Base-by-base conservation (phyloP, 2,113 vertebrate genomes). In the Ursus arctos region DNA sequence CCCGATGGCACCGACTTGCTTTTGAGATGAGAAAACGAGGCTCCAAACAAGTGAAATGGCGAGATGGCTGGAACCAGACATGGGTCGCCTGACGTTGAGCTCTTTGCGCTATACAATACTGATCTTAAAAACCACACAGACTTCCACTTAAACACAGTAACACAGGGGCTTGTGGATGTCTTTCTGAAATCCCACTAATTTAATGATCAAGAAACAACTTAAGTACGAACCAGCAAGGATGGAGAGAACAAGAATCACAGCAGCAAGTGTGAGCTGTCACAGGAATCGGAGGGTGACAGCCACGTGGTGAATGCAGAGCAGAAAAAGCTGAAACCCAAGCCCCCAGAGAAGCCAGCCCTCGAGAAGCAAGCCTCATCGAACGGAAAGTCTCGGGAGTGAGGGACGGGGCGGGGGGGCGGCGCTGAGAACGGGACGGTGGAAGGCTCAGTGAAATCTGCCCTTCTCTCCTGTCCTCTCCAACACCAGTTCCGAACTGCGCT, bases 11-110 rank as follows among this genome's bases (percentile, higher is more conserved):
- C 24, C 67, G 47, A 40, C 43, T 55, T 36, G 31, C 51, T 87
- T 96, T 24, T 53, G 61, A 94, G 51, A 88, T 13, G 24, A 93
- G 67, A n/a, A 95, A 83, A 55, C 13, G 14, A 76, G 77, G 14
- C 4, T 65, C 40, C 74, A 87, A 15, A 26, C 33, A 24, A 79
- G 2, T 26, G 26, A 76, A 28, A 36, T 31, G 76, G 4, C 12
- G n/a, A 87, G 49, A 72, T 6, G 18, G 57, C n/a, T 61, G n/a
- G 24, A 65, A 47, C 33, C 10, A 55, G 61, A 55, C 15, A 40
- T 3, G 31, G 4, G 13, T 12, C 43, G 7, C 69, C 16, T 10
- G 81, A 33, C 74, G 59, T 82, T 43, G 26, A 69, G 49, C 15
- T 59, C 57, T 77, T 33, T 59, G 18, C 14, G 43, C 43, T 8